Evolutionary conservation across 2,113 vertebrate species (phyloP), one percentile per base, ranked within the genome.

Genomic region (Melierax canorus): DNA sequence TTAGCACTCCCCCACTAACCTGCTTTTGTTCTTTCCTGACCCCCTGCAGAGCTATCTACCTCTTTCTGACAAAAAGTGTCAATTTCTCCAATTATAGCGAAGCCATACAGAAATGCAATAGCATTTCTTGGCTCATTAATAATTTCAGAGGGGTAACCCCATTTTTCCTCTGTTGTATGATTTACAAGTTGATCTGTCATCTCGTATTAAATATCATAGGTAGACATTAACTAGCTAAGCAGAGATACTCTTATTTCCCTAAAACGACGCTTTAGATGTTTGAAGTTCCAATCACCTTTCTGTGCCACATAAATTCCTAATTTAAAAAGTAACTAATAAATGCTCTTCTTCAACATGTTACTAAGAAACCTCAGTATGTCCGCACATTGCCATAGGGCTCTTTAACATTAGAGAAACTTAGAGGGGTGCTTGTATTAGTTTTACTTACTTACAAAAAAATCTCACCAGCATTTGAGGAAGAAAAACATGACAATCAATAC

Each of bases 401-500:
- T 64, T 79, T 59, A 77, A 41, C 24, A 67, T 11, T 14, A 69
- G 26, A 79, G 38, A 73, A 85, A 85, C 45, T 51, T 67, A 59
- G 32, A 60, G 81, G 75, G 41, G 38, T 62, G 45, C 32, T 79
- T 73, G 32, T 38, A 89, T 56, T 81, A 55, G 43, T 68, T 88
- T 74, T 67, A 51, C 67, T 94, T 86, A 58, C 77, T 89, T 50
- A 66, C 41, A 46, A 68, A 96, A 82, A 38, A 43, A 92, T 87
- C 45, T 92, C 3, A 5, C 74, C 41, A 76, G 66, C 9, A 69
- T 62, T 87, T 82, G 69, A 87, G 53, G 81, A 91, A 85, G 67
- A 92, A 96, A 73, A 94, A 55, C 77, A 97, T 32, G 38, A 79
- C 84, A 96, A 97, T 95, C 92, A 88, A 92, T 96, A 96, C 74